phyloP scores from a whole-genome alignment of 2,888 invertebrate species.

The Carcina quercana region DNA sequence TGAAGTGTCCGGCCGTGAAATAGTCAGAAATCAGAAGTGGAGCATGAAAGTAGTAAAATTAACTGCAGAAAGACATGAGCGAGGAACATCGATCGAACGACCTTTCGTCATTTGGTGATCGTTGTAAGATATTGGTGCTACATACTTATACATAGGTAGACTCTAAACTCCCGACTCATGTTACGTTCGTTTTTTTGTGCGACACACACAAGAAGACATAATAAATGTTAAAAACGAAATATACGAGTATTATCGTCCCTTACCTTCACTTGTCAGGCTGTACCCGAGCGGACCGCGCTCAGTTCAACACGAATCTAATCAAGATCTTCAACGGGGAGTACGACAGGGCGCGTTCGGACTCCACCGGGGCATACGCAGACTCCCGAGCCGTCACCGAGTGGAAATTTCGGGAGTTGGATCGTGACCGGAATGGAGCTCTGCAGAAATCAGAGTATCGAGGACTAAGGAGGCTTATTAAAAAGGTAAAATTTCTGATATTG shows the following conservation, averaged over 20 bases:
- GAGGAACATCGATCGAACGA: too few relatives aligned
- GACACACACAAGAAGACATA: background rate
- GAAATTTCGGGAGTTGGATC: slow-evolving; percentile 92
- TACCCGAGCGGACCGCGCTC: slow-evolving; percentile 81
- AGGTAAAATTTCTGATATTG: too few relatives aligned
- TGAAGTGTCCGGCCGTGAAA: too few relatives aligned
- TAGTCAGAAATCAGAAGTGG: too few relatives aligned
- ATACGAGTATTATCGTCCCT: background rate
- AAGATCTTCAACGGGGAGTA: slow-evolving; percentile 90
- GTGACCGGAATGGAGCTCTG: slow-evolving; percentile 83
- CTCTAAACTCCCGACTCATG: too few relatives aligned
- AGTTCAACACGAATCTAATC: slow-evolving; percentile 89
- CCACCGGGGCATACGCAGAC: slow-evolving; percentile 32
- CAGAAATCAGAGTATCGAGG: slow-evolving; percentile 89
- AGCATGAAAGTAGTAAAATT: too few relatives aligned
- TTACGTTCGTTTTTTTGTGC: too few relatives aligned
- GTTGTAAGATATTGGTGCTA: too few relatives aligned
- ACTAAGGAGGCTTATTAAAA: slow-evolving; percentile 86
- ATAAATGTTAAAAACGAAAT: background rate
- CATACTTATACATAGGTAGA: too few relatives aligned
- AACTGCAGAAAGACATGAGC: too few relatives aligned
- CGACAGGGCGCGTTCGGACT: slow-evolving; percentile 52
- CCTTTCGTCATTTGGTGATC: too few relatives aligned
- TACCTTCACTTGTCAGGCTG: slow-evolving; percentile 73
- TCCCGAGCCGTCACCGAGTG: slow-evolving; percentile 83